Evolutionary conservation across 2,888 invertebrate species (phyloP), one percentile per base, ranked within the genome.

Genomic region (Euzophera pinguis): DNA sequence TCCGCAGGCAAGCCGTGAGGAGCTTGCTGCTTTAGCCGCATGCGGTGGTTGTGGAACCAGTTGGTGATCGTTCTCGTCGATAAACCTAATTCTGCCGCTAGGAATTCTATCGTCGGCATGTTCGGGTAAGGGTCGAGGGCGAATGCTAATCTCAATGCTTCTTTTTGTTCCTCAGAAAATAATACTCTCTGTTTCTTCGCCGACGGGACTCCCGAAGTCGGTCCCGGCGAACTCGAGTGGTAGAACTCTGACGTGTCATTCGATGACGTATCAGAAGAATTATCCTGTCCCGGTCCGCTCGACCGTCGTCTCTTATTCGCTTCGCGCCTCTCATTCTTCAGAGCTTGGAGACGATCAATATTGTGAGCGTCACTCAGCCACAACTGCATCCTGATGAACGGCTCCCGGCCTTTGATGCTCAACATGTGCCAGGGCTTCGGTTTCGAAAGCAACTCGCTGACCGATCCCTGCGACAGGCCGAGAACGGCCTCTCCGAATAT

Each of bases 31-130:
- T 99, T 99, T 75, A 98, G 93, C 59, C 99, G 93, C 98, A 99
- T 99, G 68, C 99, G 94, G 81, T 99, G 99, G 82, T 99, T 99
- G 92, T 99, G 99, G 92, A 99, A 99, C 99, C 99, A 99, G 86
- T 99, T 99, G 57, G 98, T 98, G 71, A 99, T 99, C 52, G 99
- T 99, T 64, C 99, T 93, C 49, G 98, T 95, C 5, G 98, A 97
- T 38, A 99, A 91, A 7, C 95, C 96, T 53, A 99, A 90, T 81
- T 98, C 98, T 29, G 94, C 93, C 29, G 99, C 98, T 54, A 99
- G 92, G 75, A 98, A 98, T 79, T 99, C 99, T 62, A 99, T 98
- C 54, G 98, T 98, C 17, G 96, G 96, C 72, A 98, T 96, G 80
- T 97, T 98, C 0, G 99, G 99, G 82, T 99, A 99, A 0, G 99